Conservation (phyloP, 2,797 vertebrate species). For the Emydoidea blandingii region DNA sequence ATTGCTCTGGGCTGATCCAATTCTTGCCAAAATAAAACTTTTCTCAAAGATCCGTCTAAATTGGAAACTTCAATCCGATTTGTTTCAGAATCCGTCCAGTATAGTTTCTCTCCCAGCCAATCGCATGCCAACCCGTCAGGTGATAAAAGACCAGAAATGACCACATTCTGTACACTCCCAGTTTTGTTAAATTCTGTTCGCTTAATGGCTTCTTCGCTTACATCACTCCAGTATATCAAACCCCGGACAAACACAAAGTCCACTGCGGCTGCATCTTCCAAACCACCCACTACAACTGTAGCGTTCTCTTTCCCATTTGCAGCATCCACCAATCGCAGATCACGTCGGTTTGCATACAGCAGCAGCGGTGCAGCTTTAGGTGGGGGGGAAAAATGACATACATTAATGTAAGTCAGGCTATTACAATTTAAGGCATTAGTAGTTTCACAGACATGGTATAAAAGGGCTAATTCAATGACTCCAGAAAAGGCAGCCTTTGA, state of each 20-base stretch:
- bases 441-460: background rate
- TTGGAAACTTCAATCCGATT: conserved; percentile 97
- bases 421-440: rapidly evolving
- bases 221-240: conserved; percentile 97
- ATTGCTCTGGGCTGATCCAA: conserved; percentile 97
- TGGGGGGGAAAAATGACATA: background rate
- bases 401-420: background rate
- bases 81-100: conserved; percentile 98
- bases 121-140: conserved; percentile 97
- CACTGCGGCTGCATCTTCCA: conserved; percentile 97
- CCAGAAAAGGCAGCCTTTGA: background rate
- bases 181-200: conserved; percentile 90
- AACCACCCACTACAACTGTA: conserved; percentile 92
- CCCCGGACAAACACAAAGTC: conserved; percentile 91
- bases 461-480: background rate
- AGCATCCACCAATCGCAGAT: conserved; percentile 93
- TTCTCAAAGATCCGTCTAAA: conserved; percentile 92
- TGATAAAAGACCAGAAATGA: conserved; percentile 92
- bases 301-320: conserved; percentile 89
- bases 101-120: conserved; percentile 95
- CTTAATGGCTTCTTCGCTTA: conserved; percentile 98
- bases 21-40: conserved; percentile 98
- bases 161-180: conserved; percentile 85
- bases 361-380: conserved; percentile 89
- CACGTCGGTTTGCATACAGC: conserved; percentile 95